A percentile compares a stretch with the other conserved stretches of the same genome.
These are phyloP conservation scores for Gambusia yucatana DNA, from an alignment of 2,797 vertebrate genomes.

Conservation along the genomic window DNA sequence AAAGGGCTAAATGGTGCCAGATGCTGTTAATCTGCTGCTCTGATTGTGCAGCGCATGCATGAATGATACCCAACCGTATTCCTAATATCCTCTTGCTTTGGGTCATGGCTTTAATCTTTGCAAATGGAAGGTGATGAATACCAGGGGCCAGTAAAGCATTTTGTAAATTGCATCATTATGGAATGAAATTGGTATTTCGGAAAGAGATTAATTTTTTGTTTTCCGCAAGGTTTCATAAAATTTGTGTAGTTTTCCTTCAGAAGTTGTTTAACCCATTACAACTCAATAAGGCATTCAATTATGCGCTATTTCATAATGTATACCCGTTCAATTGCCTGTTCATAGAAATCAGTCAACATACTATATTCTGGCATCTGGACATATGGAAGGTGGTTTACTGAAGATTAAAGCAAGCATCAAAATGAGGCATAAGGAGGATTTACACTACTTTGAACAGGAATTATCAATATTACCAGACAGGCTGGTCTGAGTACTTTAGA, in stretches of 20 bases:
- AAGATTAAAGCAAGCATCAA: not conserved
- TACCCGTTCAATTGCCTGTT: not conserved
- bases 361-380: not conserved
- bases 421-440: not conserved
- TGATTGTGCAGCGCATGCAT: slow-evolving; percentile 67
- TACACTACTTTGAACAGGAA: not conserved
- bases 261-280: not conserved
- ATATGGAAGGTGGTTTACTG: not conserved
- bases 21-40: slow-evolving; percentile 65
- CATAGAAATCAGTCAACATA: not conserved
- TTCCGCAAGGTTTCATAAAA: not conserved
- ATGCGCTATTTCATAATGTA: not conserved
- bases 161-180: slow-evolving; percentile 40
- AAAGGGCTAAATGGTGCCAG: slow-evolving; percentile 52
- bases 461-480: not conserved
- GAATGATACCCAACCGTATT: slow-evolving; percentile 65
- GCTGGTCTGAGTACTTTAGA: not conserved
- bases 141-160: slow-evolving; percentile 53
- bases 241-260: not conserved
- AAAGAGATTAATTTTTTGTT: slow-evolving; percentile 25
- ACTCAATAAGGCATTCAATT: not conserved
- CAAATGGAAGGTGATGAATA: slow-evolving; percentile 72
- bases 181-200: slow-evolving; percentile 12
- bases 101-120: slow-evolving; percentile 68
- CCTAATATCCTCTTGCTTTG: slow-evolving; percentile 57